Conservation (phyloP, 2,888 invertebrate genomes). For the Ganaspis brasiliensis region DNA sequence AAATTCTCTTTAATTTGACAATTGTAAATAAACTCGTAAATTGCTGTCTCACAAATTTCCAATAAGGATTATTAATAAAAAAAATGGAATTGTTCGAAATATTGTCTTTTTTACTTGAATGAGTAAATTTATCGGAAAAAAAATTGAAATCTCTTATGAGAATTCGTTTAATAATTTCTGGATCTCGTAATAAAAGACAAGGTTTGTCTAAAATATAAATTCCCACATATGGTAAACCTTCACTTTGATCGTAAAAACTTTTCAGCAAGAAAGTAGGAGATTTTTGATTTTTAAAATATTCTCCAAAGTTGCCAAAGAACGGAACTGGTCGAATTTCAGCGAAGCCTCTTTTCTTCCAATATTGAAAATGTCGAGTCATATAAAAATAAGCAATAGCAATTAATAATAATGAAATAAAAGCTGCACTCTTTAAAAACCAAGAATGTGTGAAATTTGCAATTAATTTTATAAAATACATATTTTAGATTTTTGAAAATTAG, state of each 20-base stretch:
- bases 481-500: too few species aligned
- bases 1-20: conserved; percentile 53
- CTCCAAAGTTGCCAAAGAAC: conserved; percentile 75
- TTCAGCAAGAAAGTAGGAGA: conserved; percentile 73
- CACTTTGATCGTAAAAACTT: conserved; percentile 71
- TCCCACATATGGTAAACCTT: conserved; percentile 75
- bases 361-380: neutral
- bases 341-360: conserved; percentile 67
- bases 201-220: conserved; percentile 76
- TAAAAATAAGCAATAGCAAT: conserved; percentile 49
- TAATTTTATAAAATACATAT: too few species aligned
- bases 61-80: conserved; percentile 74
- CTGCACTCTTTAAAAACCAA: neutral
- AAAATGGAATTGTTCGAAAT: conserved; percentile 76
- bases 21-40: conserved; percentile 78
- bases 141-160: conserved; percentile 78
- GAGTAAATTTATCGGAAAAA: conserved; percentile 74
- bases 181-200: conserved; percentile 75
- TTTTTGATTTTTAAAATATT: conserved; percentile 66
- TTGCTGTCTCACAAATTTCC: conserved; percentile 77
- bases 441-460: too few species aligned
- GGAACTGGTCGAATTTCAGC: conserved; percentile 72
- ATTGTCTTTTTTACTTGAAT: conserved; percentile 74
- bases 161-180: conserved; percentile 76
- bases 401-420: conserved; percentile 47